Evolutionary conservation across 2,113 vertebrate genomes (phyloP).

Genomic region (Melanotaenia duboulayi): DNA sequence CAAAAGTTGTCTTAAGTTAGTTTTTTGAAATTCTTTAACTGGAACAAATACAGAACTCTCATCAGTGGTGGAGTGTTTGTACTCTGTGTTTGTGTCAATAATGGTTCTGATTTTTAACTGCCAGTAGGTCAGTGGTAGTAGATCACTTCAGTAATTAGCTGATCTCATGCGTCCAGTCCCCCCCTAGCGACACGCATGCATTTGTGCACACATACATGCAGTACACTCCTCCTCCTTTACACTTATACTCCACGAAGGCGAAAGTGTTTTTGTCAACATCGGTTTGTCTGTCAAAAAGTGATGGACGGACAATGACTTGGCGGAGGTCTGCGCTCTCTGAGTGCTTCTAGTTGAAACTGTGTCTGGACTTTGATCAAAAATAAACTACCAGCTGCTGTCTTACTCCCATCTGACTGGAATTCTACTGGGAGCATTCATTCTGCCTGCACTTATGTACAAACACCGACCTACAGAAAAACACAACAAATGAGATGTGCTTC

Average conservation of each 20-base stretch:
- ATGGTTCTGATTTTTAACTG: constrained; percentile 53
- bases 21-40: not conserved
- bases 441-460: constrained; percentile 31
- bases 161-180: not conserved
- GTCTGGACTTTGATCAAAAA: constrained; percentile 79
- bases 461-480: constrained; percentile 26
- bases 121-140: no score
- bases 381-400: constrained; percentile 72
- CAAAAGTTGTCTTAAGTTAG: not conserved
- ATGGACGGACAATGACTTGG: no score
- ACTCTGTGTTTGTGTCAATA: constrained; percentile 50
- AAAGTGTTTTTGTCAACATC: no score
- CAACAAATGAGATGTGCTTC: constrained; percentile 33
- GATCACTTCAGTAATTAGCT: constrained; percentile 50
- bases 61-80: not conserved
- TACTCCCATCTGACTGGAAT: constrained; percentile 45
- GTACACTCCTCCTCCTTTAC: constrained; percentile 19
- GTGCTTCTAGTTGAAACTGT: constrained; percentile 59
- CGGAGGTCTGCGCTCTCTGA: no score
- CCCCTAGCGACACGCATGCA: not conserved
- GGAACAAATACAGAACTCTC: not conserved
- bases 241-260: no score
- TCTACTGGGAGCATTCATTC: constrained; percentile 49
- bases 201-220: not conserved
- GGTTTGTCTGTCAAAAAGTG: no score